Evolutionary conservation across 2,113 vertebrate species (phyloP).

Genomic region (Pterophyllum scalare): DNA sequence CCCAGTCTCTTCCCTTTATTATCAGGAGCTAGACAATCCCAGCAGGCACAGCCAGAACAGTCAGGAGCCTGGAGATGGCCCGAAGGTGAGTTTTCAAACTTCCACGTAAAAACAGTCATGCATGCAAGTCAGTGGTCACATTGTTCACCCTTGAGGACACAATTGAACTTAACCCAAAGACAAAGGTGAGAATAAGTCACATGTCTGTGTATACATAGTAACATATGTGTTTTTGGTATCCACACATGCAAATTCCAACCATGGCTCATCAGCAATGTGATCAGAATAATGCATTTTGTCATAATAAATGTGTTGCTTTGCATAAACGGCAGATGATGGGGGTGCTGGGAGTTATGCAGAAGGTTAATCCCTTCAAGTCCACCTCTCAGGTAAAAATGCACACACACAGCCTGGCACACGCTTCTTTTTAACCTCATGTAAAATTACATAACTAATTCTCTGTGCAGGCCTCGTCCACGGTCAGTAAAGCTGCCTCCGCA

Average conservation of each 20-base stretch:
- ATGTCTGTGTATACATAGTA: no score
- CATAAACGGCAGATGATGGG: constrained; percentile 33
- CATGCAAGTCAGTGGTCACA: neutral
- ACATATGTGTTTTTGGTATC: neutral
- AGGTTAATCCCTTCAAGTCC: constrained; percentile 68
- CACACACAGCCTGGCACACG: no score
- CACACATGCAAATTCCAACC: neutral
- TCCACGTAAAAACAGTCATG: neutral
- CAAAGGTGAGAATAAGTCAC: neutral
- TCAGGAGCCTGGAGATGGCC: neutral
- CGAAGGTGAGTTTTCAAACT: constrained; percentile 37
- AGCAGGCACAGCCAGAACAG: neutral
- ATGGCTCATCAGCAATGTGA: no score
- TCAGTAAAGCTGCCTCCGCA: constrained; percentile 41
- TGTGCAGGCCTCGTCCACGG: constrained; percentile 1
- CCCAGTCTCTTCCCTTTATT: neutral
- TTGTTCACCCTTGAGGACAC: neutral
- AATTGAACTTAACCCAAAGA: neutral
- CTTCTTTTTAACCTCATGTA: no score
- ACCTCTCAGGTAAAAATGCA: constrained; percentile 53
- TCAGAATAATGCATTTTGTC: neutral
- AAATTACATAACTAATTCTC: neutral
- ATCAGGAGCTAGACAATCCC: constrained; percentile 54
- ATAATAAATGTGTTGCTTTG: neutral
- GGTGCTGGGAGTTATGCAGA: constrained; percentile 63